Evolutionary conservation across 2,888 invertebrate species (phyloP).

Genomic region (Drosophila melanocephala): DNA sequence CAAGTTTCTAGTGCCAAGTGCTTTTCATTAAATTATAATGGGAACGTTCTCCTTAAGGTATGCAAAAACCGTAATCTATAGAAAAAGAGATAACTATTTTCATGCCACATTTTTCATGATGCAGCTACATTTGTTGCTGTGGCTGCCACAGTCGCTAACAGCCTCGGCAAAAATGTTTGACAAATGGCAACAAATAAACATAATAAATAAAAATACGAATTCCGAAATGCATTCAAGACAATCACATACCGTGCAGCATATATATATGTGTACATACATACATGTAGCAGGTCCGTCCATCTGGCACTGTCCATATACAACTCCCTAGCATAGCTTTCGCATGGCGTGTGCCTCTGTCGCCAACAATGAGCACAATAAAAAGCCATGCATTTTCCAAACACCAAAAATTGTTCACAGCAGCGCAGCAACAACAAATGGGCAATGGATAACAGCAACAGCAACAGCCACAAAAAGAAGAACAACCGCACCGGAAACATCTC

Average conservation of each 20-base stretch:
- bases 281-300: constrained; percentile 12
- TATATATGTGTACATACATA: not conserved
- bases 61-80: constrained; percentile 27
- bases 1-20: not conserved
- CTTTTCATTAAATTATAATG: constrained; percentile 17
- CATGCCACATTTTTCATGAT: constrained; percentile 32
- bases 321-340: constrained; percentile 31
- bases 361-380: constrained; percentile 79
- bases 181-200: constrained; percentile 80
- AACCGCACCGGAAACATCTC: constrained; percentile 83
- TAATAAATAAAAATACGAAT: constrained; percentile 71
- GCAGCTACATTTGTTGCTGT: constrained; percentile 30
- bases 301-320: constrained; percentile 22
- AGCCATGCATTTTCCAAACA: constrained; percentile 81
- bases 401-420: constrained; percentile 76
- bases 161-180: constrained; percentile 70
- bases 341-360: constrained; percentile 63
- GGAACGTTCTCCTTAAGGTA: not conserved
- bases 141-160: constrained; percentile 44
- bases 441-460: constrained; percentile 29
- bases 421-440: constrained; percentile 35
- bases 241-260: constrained; percentile 23
- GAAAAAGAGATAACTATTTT: constrained; percentile 7
- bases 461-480: constrained; percentile 56
- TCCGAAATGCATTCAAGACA: constrained; percentile 65